These are phyloP conservation scores for Symphodus melops DNA, from an alignment of 2,113 vertebrate genomes.

Conservation along the genomic window DNA sequence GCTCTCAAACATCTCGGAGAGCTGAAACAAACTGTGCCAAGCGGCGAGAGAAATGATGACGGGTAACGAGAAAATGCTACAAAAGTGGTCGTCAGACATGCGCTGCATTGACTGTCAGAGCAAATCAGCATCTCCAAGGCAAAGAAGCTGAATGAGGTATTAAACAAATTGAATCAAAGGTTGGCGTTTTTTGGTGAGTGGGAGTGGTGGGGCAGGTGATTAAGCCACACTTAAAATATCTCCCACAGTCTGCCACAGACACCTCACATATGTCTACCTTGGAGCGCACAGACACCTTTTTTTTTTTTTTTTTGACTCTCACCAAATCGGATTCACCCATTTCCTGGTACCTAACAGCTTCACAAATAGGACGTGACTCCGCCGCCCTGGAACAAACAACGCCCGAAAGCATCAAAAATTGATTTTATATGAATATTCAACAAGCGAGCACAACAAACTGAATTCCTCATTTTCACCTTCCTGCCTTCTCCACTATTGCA, in stretches of 20 bases:
- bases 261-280: conserved; percentile 72
- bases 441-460: conserved; percentile 71
- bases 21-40: conserved; percentile 74
- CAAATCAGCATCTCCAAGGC: conserved; percentile 14
- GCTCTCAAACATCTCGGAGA: conserved; percentile 74
- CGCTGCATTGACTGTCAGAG: conserved; percentile 45
- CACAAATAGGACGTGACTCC: conserved; percentile 76
- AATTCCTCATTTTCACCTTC: conserved; percentile 88
- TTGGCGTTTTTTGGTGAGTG: conserved; percentile 22
- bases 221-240: conserved; percentile 57
- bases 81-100: conserved; percentile 55
- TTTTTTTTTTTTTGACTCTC: conserved; percentile 76
- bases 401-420: conserved; percentile 82
- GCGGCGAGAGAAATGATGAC: conserved; percentile 56
- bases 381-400: conserved; percentile 81
- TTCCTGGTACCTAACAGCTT: conserved; percentile 81
- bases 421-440: conserved; percentile 88
- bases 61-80: conserved; percentile 48
- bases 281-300: conserved; percentile 74
- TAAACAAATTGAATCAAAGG: conserved; percentile 55
- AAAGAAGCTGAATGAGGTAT: conserved; percentile 39
- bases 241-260: conserved; percentile 63
- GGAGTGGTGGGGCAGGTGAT: conserved; percentile 52
- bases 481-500: conserved; percentile 77
- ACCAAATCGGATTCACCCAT: conserved; percentile 69